Percentiles rank a stretch among this genome's conserved stretches.
phyloP scores from a whole-genome alignment of 1,140 invertebrate genomes.

The Scaptodrosophila lebanonensis region DNA sequence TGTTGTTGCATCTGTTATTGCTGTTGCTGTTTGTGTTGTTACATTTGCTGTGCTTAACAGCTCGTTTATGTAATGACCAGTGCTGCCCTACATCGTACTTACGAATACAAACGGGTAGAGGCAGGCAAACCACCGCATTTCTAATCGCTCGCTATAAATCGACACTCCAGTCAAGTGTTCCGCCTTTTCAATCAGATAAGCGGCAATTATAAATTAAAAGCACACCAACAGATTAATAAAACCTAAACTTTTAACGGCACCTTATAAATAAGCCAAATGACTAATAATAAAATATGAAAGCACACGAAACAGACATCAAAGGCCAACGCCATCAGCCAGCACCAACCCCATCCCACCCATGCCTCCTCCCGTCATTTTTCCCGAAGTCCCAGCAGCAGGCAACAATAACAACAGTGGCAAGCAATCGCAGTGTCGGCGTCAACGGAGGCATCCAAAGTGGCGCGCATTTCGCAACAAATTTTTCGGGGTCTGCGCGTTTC shows the following conservation, averaged over 20 bases:
- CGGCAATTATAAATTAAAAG: conserved; percentile 73
- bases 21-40: too few species aligned
- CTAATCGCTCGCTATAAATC: conserved; percentile 67
- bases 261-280: conserved; percentile 72
- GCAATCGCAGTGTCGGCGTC: conserved; percentile 1
- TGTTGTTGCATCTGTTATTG: too few species aligned
- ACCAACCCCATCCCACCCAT: background rate
- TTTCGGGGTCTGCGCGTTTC: conserved; percentile 13
- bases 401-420: conserved; percentile 25
- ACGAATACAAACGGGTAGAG: too few species aligned
- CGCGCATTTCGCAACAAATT: conserved; percentile 9
- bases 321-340: conserved; percentile 30
- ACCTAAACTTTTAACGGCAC: conserved; percentile 69
- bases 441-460: too few species aligned
- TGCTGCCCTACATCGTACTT: too few species aligned
- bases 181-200: conserved; percentile 70
- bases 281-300: conserved; percentile 74
- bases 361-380: conserved; percentile 1
- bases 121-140: conserved; percentile 24
- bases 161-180: conserved; percentile 67
- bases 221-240: conserved; percentile 71
- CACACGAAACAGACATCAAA: conserved; percentile 57
- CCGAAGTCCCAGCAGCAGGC: conserved; percentile 1
- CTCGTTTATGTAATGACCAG: too few species aligned
- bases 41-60: too few species aligned